Evolutionary conservation across 1,140 invertebrate genomes (phyloP), one percentile per base, ranked within the genome.

Genomic region (Diorhabda carinulata): DNA sequence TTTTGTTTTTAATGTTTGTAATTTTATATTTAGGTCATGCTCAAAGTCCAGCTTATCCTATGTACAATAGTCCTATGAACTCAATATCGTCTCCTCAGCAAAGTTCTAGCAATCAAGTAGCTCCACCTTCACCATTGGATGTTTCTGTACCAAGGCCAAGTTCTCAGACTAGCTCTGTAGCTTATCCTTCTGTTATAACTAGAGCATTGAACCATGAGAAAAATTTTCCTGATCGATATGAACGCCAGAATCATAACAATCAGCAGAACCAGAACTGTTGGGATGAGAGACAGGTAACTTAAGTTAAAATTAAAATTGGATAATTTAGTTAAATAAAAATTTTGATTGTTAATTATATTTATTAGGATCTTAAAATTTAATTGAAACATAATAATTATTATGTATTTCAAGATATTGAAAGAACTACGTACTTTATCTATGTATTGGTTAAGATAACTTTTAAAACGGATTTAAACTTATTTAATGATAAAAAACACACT

Each of bases 61-160:
- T 90, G 86, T 91, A 91, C 78, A 89, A 91, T 78, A 91, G 89
- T 81, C 89, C 90, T 5, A 88, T 91, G 87, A 87, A 89, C 72
- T 87, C 87, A 2, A 81, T 81, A 60, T 89, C 89, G 59, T 90
- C 89, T 9, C 89, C 89, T 7, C 89, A 90, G 74, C 88, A 87
- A 70, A 88, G 81, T 81, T 82, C 76, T 69, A 82, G 70, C 77
- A 87, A 81, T 77, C 88, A 85, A 80, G 81, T 78, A 43, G 86
- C 89, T 40, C 88, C 89, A 6, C 83, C 87, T 6, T 90, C 89
- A 41, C 89, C 90, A 10, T 78, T 91, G 59, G 89, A 91, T 77
- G 89, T 87, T 6, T 87, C 88, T 9, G 83, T 89, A 5, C 83
- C 89, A 0, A 79, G 89, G 68, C 85, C 88, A 2, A 83, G 87